Evolutionary conservation across 2,113 vertebrate species (phyloP).

Genomic region (Myanophis thanlyinensis): DNA sequence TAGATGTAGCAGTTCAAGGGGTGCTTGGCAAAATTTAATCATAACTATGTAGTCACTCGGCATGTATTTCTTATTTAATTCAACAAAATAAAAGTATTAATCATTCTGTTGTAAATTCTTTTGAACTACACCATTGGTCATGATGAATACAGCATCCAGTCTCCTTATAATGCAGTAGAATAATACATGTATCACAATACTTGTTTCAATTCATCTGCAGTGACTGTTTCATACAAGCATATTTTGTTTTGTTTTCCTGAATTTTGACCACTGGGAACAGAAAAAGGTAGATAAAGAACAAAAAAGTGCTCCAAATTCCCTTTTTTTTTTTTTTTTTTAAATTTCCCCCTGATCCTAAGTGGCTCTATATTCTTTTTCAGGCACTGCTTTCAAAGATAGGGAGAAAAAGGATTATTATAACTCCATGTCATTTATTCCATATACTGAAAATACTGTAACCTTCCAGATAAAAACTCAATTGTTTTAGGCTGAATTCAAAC

Average conservation of each 20-base stretch:
- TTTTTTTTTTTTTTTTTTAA: background rate
- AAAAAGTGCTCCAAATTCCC: background rate
- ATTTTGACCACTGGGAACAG: constrained; percentile 10
- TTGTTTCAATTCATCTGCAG: constrained; percentile 57
- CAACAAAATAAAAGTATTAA: constrained; percentile 22
- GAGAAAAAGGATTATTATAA: background rate
- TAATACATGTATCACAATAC: constrained; percentile 42
- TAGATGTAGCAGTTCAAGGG: background rate
- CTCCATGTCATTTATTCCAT: background rate
- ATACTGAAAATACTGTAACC: background rate
- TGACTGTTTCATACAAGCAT: constrained; percentile 10
- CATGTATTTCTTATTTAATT: constrained; percentile 27
- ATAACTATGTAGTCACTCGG: background rate
- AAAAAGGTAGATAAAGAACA: background rate
- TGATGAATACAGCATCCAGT: constrained; percentile 52
- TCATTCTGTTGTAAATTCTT: constrained; percentile 26
- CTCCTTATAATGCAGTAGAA: constrained; percentile 51
- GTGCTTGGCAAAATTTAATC: constrained; percentile 29
- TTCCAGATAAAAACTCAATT: background rate
- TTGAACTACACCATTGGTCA: constrained; percentile 34
- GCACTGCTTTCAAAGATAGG: background rate
- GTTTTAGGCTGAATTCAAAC: background rate
- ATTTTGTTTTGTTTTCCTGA: background rate
- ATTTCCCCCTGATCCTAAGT: background rate
- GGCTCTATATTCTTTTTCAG: background rate